Conservation (phyloP, 1,140 invertebrate species). For the Uloborus diversus region DNA sequence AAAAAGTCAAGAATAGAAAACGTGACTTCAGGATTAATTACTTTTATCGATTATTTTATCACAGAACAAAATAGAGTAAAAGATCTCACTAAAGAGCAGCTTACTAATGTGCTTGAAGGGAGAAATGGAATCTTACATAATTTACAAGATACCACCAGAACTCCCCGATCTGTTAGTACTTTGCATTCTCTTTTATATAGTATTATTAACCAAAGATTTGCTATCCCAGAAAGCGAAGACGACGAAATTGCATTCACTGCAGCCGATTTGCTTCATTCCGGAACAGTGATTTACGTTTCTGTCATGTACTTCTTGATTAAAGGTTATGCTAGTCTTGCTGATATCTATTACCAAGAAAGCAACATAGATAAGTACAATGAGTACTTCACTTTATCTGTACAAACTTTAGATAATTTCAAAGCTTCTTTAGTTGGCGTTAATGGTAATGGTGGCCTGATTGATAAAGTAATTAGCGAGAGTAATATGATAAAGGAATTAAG, state of each 20-base stretch:
- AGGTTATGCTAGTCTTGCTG: background rate
- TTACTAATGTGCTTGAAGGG: background rate
- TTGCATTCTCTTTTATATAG: background rate
- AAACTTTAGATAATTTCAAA: constrained; percentile 1
- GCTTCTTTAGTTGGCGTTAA: background rate
- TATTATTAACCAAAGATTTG: background rate
- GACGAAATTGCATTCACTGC: background rate
- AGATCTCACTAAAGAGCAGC: background rate
- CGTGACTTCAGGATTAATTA: background rate
- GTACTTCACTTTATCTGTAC: background rate
- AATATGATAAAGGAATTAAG: background rate
- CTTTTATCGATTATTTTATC: background rate
- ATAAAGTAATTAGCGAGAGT: background rate
- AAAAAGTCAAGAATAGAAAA: background rate
- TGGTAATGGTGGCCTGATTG: background rate
- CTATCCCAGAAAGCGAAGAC: background rate
- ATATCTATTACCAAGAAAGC: constrained; percentile 3
- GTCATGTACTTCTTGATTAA: constrained; percentile 3
- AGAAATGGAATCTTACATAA: background rate
- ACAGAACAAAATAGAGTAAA: background rate
- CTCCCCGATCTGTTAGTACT: background rate
- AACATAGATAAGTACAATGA: constrained; percentile 5
- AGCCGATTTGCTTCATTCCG: background rate
- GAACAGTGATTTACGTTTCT: background rate
- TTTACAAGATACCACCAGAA: constrained; percentile 7